Percentiles rank a stretch among this genome's conserved stretches.
Evolutionary conservation across 2,888 invertebrate genomes (phyloP).

Genomic region (Brenthis daphne): DNA sequence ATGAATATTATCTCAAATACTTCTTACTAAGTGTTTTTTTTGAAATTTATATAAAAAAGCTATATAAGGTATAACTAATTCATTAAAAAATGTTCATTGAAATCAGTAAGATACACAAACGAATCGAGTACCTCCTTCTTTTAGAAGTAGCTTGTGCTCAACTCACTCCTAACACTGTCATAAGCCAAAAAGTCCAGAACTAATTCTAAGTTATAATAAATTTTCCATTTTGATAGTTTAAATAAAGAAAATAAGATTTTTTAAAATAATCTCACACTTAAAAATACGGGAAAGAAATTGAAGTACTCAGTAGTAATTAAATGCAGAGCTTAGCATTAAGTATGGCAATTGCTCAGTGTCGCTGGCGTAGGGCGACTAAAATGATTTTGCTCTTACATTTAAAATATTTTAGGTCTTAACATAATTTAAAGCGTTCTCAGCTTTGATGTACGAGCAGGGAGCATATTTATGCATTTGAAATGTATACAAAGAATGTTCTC

Average conservation of each 20-base stretch:
- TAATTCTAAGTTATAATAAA: neutral
- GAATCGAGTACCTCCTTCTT: no score
- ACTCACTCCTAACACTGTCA: no score
- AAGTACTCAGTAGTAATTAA: slow-evolving; percentile 70
- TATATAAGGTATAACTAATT: no score
- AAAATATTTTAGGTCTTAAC: slow-evolving; percentile 31
- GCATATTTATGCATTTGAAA: slow-evolving; percentile 7
- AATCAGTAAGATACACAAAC: no score
- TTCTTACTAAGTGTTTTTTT: no score
- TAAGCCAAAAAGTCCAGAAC: no score
- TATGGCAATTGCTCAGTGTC: slow-evolving; percentile 74
- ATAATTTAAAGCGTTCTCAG: slow-evolving; percentile 25
- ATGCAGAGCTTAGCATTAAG: slow-evolving; percentile 69
- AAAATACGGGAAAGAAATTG: slow-evolving; percentile 30
- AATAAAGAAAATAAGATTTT: slow-evolving; percentile 9
- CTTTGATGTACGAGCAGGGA: slow-evolving; percentile 13
- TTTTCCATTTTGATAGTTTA: neutral
- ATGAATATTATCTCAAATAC: no score
- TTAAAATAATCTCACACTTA: slow-evolving; percentile 19
- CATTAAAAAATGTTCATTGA: no score
- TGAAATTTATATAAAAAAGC: no score
- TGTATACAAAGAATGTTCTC: neutral
- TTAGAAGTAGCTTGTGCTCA: no score
- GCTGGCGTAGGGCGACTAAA: slow-evolving; percentile 52
- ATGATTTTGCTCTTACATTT: slow-evolving; percentile 43